Evolutionary conservation across 2,797 vertebrate species (phyloP).

Genomic region (Hippoglossus hippoglossus): DNA sequence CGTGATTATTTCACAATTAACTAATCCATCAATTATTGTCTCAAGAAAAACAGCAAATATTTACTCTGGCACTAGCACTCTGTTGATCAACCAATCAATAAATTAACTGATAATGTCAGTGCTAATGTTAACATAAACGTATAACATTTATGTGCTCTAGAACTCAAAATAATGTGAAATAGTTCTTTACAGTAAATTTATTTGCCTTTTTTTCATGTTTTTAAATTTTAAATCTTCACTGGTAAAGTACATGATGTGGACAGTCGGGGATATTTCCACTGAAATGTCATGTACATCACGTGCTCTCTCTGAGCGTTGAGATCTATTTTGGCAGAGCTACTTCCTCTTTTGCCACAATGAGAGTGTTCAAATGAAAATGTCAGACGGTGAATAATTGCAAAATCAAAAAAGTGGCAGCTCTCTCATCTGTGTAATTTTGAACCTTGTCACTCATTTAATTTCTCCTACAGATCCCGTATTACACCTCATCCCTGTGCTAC

Average conservation of each 20-base stretch:
- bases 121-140: too few relatives aligned
- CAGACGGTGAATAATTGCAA: slow-evolving; percentile 20
- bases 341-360: slow-evolving; percentile 81
- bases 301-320: slow-evolving; percentile 37
- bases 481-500: slow-evolving; percentile 85
- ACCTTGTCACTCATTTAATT: slow-evolving; percentile 23
- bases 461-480: slow-evolving; percentile 86
- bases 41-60: too few relatives aligned
- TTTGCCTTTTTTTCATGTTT: not conserved
- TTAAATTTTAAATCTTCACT: not conserved
- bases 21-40: not conserved
- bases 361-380: slow-evolving; percentile 58
- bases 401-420: slow-evolving; percentile 14
- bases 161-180: too few relatives aligned
- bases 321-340: slow-evolving; percentile 67
- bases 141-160: too few relatives aligned
- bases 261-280: slow-evolving; percentile 49
- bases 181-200: not conserved
- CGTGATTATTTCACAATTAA: not conserved
- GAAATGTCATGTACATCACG: slow-evolving; percentile 46
- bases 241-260: slow-evolving; percentile 17
- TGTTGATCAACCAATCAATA: not conserved
- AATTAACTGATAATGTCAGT: too few relatives aligned
- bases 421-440: not conserved
- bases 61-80: not conserved